These are phyloP conservation scores for Standfussiana lucernea DNA, from an alignment of 2,888 invertebrate species.

Conservation along the genomic window DNA sequence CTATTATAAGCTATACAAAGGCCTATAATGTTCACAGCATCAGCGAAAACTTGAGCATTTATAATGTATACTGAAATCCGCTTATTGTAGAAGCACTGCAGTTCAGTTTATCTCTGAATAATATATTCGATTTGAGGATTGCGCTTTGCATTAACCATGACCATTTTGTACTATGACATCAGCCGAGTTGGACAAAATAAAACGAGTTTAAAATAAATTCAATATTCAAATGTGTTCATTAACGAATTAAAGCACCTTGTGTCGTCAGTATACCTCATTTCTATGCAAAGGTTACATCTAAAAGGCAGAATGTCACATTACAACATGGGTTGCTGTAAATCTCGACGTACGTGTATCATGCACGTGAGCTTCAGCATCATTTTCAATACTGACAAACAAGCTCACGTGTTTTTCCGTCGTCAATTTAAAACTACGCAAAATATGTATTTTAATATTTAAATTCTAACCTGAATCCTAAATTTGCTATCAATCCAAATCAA, in stretches of 20 bases:
- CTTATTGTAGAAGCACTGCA: conserved; percentile 16
- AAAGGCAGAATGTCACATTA: conserved; percentile 23
- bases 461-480: not conserved
- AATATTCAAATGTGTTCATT: conserved; percentile 19
- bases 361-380: conserved; percentile 4
- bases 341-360: conserved; percentile 4
- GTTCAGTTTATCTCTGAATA: conserved; percentile 29
- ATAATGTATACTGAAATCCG: conserved; percentile 22
- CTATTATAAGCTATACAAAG: conserved; percentile 38
- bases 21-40: conserved; percentile 15
- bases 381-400: not conserved
- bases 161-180: conserved; percentile 49
- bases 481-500: not conserved
- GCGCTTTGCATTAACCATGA: conserved; percentile 22
- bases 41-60: conserved; percentile 37
- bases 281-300: conserved; percentile 35
- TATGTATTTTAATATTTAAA: not conserved
- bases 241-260: conserved; percentile 22
- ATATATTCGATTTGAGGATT: conserved; percentile 22
- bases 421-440: not conserved
- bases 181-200: conserved; percentile 16
- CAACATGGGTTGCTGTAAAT: conserved; percentile 11
- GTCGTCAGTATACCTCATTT: conserved; percentile 35
- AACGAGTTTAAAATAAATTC: conserved; percentile 44
- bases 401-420: conserved; percentile 26